A percentile compares a stretch with the other conserved stretches of the same genome.
Evolutionary conservation across 2,888 invertebrate species (phyloP).

Genomic region (Synergus itoensis): DNA sequence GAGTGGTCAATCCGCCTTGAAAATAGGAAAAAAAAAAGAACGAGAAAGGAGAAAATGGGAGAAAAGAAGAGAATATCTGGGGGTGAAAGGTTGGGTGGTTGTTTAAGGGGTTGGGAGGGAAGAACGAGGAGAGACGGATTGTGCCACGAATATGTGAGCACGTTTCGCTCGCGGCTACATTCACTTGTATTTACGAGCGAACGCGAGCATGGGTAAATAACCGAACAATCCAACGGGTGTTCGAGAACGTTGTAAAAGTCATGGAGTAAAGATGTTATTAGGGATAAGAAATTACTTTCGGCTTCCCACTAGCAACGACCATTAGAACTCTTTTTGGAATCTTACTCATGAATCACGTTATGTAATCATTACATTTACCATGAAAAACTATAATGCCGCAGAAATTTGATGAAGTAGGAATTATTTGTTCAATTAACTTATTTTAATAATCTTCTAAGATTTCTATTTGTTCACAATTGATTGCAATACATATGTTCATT

Average conservation of each 20-base stretch:
- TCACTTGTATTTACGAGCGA: slow-evolving; percentile 40
- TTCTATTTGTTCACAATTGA: too few relatives aligned
- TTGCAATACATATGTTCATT: too few relatives aligned
- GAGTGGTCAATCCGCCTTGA: background rate
- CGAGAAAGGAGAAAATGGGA: background rate
- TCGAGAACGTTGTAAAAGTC: slow-evolving; percentile 35
- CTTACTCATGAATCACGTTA: background rate
- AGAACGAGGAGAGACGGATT: slow-evolving; percentile 1
- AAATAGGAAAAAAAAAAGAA: background rate
- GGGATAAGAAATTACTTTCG: slow-evolving; percentile 38
- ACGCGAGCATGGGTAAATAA: slow-evolving; percentile 36
- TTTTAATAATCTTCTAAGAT: too few relatives aligned
- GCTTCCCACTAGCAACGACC: slow-evolving; percentile 17
- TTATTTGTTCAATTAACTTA: too few relatives aligned
- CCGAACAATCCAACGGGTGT: slow-evolving; percentile 38
- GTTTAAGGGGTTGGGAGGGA: slow-evolving; percentile 15
- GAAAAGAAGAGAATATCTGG: slow-evolving; percentile 15
- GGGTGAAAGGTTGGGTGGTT: background rate
- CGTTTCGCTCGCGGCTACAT: slow-evolving; percentile 49
- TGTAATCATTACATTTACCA: background rate
- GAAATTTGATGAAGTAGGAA: too few relatives aligned
- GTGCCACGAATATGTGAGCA: slow-evolving; percentile 46
- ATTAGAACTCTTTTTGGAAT: slow-evolving; percentile 5
- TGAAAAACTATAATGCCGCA: background rate
- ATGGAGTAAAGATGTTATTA: slow-evolving; percentile 36